phyloP scores from a whole-genome alignment of 2,113 vertebrate species.

The Gambusia affinis region DNA sequence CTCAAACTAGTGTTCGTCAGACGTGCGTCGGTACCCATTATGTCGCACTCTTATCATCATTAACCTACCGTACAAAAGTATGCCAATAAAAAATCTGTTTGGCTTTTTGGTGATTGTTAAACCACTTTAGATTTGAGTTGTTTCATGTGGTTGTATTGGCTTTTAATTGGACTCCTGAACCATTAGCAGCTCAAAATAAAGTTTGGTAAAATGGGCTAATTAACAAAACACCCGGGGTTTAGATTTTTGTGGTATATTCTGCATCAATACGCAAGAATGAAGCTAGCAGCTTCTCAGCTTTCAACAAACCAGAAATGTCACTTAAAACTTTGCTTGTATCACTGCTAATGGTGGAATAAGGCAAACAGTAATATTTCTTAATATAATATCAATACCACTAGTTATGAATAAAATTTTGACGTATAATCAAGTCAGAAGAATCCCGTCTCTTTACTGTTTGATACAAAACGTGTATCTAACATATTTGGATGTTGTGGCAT shows the following conservation, averaged over 20 bases:
- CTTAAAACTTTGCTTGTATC: not conserved
- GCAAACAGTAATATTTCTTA: not conserved
- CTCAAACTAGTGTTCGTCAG: not conserved
- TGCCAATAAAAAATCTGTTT: too few relatives aligned
- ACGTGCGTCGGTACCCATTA: not conserved
- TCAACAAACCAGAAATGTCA: not conserved
- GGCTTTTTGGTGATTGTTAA: not conserved
- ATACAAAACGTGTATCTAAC: too few relatives aligned
- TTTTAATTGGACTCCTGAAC: not conserved
- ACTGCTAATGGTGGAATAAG: not conserved
- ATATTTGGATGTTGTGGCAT: too few relatives aligned
- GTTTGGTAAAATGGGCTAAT: not conserved
- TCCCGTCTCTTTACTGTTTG: not conserved
- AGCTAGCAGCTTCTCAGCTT: not conserved
- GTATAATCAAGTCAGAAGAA: not conserved
- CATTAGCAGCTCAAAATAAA: not conserved
- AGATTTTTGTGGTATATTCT: not conserved
- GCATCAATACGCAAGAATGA: not conserved
- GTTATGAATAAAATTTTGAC: not conserved
- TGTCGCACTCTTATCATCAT: not conserved
- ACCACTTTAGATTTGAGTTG: not conserved
- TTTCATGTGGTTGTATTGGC: not conserved
- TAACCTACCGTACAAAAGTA: not conserved
- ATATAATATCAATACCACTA: not conserved
- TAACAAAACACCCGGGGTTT: not conserved